Evolutionary conservation across 2,797 vertebrate species (phyloP), one percentile per base, ranked within the genome.

Genomic region (Silurus lanzhouensis): DNA sequence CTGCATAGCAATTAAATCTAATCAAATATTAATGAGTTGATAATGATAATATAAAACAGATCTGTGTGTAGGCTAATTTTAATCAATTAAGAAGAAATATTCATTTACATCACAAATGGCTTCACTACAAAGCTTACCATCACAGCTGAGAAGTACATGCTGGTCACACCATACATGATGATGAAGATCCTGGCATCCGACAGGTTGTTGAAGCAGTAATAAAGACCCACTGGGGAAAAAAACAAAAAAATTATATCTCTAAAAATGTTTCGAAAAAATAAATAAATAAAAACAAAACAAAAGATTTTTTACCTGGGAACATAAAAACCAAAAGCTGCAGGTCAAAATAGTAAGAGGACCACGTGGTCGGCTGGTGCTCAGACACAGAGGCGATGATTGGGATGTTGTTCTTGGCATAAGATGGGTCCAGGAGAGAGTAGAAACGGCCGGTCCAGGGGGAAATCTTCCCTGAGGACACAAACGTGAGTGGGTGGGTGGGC

Each of bases 101-200:
- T 14, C 6, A 74, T 6, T 6, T 14, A n/a, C 5, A 74, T 74
- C 13, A 14, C 48, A 55, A 55, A 25, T 55, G 1, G 46, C 55
- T 38, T 77, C 6, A 58, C 25, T 58, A 83, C 9, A 70, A 17
- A 20, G 85, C 94, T 90, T 94, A 99, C 98, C 98, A 99, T 99
- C 79, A 99, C 98, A 14, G 98, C 98, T 0, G 98, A 99, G 93
- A 99, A 99, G 93, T 99, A 99, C 98, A 99, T 99, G 96, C 98
- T 99, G 94, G 98, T 99, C 88, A 99, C 98, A 0, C 98, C 98
- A 0, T 99, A 99, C 98, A 99, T 99, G 94, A 99, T 99, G 94
- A 99, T 99, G 90, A 99, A 99, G 88, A 99, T 99, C 66, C 98
- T 96, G 86, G 98, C 97, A 0, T 99, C 98, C 0, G 98, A 99